Evolutionary conservation across 2,113 vertebrate species (phyloP).

Genomic region (Rattus norvegicus): DNA sequence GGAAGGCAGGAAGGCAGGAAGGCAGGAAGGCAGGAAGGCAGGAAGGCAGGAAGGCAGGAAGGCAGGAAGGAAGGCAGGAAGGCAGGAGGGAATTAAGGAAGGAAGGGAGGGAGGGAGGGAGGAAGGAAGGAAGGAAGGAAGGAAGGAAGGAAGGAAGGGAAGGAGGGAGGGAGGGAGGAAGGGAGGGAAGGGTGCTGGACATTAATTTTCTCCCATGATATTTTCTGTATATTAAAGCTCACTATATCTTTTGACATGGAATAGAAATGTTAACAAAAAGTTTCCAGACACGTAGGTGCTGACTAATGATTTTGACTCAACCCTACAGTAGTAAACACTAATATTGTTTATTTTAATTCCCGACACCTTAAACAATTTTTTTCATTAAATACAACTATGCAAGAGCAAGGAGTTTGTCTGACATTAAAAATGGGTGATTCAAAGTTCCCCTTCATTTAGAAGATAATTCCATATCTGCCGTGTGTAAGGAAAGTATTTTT

Average conservation of each 20-base stretch:
- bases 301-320: not conserved
- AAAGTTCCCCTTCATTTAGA: slow-evolving; percentile 48
- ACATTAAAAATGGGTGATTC: slow-evolving; percentile 33
- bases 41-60: not conserved
- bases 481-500: slow-evolving; percentile 57
- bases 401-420: slow-evolving; percentile 16
- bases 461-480: slow-evolving; percentile 51
- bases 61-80: accelerated
- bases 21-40: accelerated
- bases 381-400: slow-evolving; percentile 8
- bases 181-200: too few relatives aligned
- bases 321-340: not conserved
- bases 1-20: not conserved
- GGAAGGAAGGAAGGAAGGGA: not conserved
- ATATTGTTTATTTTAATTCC: slow-evolving; percentile 7
- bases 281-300: not conserved
- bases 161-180: accelerated
- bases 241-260: slow-evolving; percentile 13
- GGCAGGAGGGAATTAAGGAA: accelerated
- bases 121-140: accelerated
- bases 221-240: not conserved
- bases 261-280: slow-evolving; percentile 26
- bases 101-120: too few relatives aligned
- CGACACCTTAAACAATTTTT: not conserved
- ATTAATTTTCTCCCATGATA: not conserved